Conservation (phyloP, 2,888 invertebrate species). For the Drosophila falleni region DNA sequence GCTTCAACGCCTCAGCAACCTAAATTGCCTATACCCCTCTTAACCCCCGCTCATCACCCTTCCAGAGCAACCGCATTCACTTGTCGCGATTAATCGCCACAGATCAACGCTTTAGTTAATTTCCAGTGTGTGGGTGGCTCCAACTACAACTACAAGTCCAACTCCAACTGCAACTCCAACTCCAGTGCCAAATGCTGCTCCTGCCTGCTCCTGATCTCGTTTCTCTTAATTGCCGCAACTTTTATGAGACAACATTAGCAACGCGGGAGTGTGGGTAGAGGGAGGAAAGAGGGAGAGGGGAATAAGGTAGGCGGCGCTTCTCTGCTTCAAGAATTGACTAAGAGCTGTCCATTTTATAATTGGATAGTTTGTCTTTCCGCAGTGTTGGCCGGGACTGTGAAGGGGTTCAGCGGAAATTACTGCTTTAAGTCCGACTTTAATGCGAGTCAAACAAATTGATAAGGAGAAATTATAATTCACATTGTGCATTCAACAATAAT, state of each 20-base stretch:
- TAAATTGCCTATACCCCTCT: neutral
- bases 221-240: constrained; percentile 74
- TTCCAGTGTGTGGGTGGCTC: constrained; percentile 70
- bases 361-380: constrained; percentile 61
- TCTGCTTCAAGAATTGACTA: constrained; percentile 55
- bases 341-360: constrained; percentile 75
- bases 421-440: neutral
- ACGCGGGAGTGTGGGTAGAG: neutral
- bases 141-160: constrained; percentile 2
- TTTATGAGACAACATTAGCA: constrained; percentile 61
- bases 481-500: constrained; percentile 3
- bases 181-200: constrained; percentile 1
- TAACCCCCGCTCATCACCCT: neutral
- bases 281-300: neutral
- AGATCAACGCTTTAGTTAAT: constrained; percentile 78
- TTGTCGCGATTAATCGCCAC: constrained; percentile 77
- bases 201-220: constrained; percentile 52
- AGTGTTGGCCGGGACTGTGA: too few species aligned
- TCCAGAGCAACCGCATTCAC: constrained; percentile 37
- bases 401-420: neutral
- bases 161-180: constrained; percentile 2
- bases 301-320: constrained; percentile 53
- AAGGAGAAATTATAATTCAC: neutral
- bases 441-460: neutral
- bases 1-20: constrained; percentile 7